Evolutionary conservation across 2,888 invertebrate genomes (phyloP), one percentile per base, ranked within the genome.

Genomic region (Synanthedon vespiformis): DNA sequence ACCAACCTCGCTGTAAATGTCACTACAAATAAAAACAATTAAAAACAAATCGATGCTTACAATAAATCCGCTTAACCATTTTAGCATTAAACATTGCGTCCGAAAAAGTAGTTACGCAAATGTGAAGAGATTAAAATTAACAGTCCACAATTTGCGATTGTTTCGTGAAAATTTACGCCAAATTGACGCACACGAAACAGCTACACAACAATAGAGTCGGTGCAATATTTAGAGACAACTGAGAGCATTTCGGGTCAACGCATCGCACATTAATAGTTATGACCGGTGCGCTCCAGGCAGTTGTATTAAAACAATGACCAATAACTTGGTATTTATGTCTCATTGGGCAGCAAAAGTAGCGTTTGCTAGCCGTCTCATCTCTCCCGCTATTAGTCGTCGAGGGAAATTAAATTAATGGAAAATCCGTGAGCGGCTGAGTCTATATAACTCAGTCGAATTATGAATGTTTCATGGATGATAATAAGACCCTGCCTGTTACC

Each of bases 231-330:
- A 60, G 58, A 66, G 63, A 67, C 69, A 63, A 63, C 60, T 60
- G 61, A 60, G 61, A 60, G 60, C 58, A 62, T 67, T 75, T 72
- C 73, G 69, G 78, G 75, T 72, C 71, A 77, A 75, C 67, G 73
- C 74, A 70, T 77, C 70, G 66, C 63, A 61, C 67, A 74, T 76
- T 77, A 80, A 78, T 78, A 75, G 74, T 73, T 72, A 72, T 67
- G 68, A 61, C 66, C 64, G 59, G 65, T 68, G 65, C 70, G 68
- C 48, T 64, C 2, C 34, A 34, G 64, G 68, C 70, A 65, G 69
- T 74, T 75, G 75, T 75, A 72, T 76, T 83, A 77, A 81, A 79
- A 84, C 83, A 83, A 84, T 82, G 82, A 74, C 75, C 80, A 79
- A 83, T 82, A 82, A 82, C 72, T 81, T 72, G 68, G 69, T 74